Conservation (phyloP, 23 tunicate genomes). For the Diplosoma virens region DNA sequence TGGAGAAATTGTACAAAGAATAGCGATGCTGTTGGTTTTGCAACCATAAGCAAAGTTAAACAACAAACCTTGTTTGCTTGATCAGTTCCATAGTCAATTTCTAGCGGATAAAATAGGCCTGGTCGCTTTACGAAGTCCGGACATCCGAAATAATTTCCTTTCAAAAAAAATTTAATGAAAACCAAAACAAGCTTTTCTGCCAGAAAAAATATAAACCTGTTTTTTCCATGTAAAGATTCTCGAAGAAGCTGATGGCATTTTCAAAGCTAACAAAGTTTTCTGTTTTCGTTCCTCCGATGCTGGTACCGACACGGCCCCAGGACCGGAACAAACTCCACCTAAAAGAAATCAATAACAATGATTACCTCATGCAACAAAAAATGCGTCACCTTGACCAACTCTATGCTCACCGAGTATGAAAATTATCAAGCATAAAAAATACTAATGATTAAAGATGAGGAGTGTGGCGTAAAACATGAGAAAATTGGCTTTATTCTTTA, state of each 20-base stretch:
- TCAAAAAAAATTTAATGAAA: too few relatives aligned
- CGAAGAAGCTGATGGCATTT: slow-evolving; percentile 37
- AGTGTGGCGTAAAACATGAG: too few relatives aligned
- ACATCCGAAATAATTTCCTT: slow-evolving; percentile 72
- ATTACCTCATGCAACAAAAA: too few relatives aligned
- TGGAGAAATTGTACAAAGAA: too few relatives aligned
- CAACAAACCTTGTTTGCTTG: slow-evolving; percentile 53
- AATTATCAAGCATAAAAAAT: too few relatives aligned
- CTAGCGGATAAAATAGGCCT: slow-evolving; percentile 72
- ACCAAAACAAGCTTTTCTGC: neutral
- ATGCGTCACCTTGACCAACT: too few relatives aligned
- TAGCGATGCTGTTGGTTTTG: too few relatives aligned
- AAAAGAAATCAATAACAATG: neutral
- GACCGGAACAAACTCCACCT: slow-evolving; percentile 89
- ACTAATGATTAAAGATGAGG: too few relatives aligned
- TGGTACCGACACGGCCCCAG: slow-evolving; percentile 96
- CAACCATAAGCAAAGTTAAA: too few relatives aligned
- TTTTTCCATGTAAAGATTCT: slow-evolving; percentile 65
- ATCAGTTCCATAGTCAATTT: slow-evolving; percentile 81
- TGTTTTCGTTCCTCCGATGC: slow-evolving; percentile 85
- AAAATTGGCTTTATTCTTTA: too few relatives aligned
- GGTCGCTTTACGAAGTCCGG: slow-evolving; percentile 64
- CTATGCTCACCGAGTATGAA: too few relatives aligned
- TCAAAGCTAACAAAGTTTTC: slow-evolving; percentile 54
- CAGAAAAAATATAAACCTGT: slow-evolving; percentile 48